Evolutionary conservation across 2,888 invertebrate genomes (phyloP).

Genomic region (Chrysodeixis includens): DNA sequence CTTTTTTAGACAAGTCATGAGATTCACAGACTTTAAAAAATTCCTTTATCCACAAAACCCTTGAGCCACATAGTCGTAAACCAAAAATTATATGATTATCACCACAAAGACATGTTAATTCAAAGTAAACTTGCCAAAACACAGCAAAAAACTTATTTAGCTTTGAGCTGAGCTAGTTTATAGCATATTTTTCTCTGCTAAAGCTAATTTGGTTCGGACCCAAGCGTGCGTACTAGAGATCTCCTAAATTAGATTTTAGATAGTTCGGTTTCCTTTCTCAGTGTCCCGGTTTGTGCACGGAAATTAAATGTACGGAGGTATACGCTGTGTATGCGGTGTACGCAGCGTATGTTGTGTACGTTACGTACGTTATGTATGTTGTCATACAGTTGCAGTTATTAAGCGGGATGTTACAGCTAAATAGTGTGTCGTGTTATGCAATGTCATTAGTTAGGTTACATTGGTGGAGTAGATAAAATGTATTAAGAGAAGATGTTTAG

Average conservation of each 20-base stretch:
- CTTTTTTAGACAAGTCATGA: too few species aligned
- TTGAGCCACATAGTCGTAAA: too few species aligned
- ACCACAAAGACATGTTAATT: slow-evolving; percentile 33
- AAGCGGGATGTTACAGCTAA: background rate
- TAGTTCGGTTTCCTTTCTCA: slow-evolving; percentile 59
- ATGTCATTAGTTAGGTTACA: background rate
- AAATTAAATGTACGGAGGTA: slow-evolving; percentile 67
- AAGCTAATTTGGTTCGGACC: slow-evolving; percentile 46
- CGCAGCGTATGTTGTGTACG: too few species aligned
- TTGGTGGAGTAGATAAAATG: too few species aligned
- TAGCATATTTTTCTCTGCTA: slow-evolving; percentile 32
- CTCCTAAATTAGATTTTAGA: slow-evolving; percentile 66
- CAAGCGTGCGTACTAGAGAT: slow-evolving; percentile 47
- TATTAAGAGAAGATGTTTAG: too few species aligned
- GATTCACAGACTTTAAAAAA: too few species aligned
- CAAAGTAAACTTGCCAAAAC: slow-evolving; percentile 36
- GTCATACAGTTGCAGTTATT: slow-evolving; percentile 39
- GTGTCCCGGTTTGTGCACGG: slow-evolving; percentile 60
- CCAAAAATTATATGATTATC: slow-evolving; percentile 21
- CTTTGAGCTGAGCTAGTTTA: slow-evolving; percentile 26
- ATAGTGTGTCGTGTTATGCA: background rate
- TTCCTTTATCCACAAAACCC: too few species aligned
- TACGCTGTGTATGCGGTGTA: slow-evolving; percentile 33
- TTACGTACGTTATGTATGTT: slow-evolving; percentile 28
- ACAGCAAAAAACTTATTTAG: slow-evolving; percentile 17